These are phyloP conservation scores for Onychostoma macrolepis DNA, from an alignment of 2,113 vertebrate species.

Conservation along the genomic window DNA sequence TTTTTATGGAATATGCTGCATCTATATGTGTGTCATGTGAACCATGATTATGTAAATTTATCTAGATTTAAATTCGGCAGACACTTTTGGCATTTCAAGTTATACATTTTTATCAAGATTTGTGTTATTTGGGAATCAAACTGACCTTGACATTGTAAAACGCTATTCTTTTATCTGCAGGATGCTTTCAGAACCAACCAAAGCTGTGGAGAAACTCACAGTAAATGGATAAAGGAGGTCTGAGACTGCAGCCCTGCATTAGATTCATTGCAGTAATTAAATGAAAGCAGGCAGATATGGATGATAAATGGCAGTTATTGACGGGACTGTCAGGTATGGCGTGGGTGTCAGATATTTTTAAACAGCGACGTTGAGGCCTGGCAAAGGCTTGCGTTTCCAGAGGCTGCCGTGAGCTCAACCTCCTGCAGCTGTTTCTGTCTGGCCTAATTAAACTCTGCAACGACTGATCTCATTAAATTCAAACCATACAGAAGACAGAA, in stretches of 20 bases:
- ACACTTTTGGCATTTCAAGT: not conserved
- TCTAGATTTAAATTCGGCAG: not conserved
- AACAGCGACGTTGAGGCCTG: constrained; percentile 44
- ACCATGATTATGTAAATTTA: not conserved
- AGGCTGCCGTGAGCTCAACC: constrained; percentile 43
- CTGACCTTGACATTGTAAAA: not conserved
- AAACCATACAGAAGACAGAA: not conserved
- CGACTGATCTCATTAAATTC: constrained; percentile 53
- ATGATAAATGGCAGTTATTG: constrained; percentile 74
- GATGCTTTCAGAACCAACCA: not conserved
- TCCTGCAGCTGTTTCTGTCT: constrained; percentile 60
- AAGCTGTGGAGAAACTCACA: constrained; percentile 3
- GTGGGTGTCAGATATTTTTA: constrained; percentile 56
- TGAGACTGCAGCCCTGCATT: constrained; percentile 52
- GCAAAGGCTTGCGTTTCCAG: constrained; percentile 35
- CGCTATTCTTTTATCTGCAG: not conserved
- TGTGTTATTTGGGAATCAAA: not conserved
- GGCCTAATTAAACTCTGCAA: constrained; percentile 46
- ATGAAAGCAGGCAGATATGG: constrained; percentile 62
- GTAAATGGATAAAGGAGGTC: constrained; percentile 18
- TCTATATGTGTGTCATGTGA: not conserved
- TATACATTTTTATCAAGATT: not conserved
- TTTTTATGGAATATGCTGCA: not conserved
- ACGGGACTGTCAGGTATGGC: constrained; percentile 60
- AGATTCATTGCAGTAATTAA: constrained; percentile 76